Evolutionary conservation across 2,113 vertebrate species (phyloP), one percentile per base, ranked within the genome.

Genomic region (Grammomys surdaster): DNA sequence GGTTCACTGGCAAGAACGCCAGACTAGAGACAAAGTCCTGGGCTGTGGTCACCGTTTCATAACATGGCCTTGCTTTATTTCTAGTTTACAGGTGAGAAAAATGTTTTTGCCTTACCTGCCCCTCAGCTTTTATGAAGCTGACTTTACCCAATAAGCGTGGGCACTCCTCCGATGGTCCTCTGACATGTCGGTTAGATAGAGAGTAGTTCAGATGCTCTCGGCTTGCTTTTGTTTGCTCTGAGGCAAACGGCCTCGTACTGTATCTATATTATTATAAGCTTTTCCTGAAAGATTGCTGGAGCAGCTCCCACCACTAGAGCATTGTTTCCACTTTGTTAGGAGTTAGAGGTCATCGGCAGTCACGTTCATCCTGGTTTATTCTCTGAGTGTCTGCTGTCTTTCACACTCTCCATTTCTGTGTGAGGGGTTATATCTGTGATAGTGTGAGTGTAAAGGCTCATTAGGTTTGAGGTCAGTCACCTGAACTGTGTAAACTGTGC

Each of bases 61-160:
- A 51, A 60, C 80, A 31, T 48, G 60, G 51, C 72, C 43, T 69
- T 86, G 46, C 84, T 89, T 93, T 58, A 73, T 12, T 17, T 77
- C 36, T 36, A 54, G 56, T 81, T 31, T 70, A 54, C 58, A 80
- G 11, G 31, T 70, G 65, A 88, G 78, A 91, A 92, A 94, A 89
- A 19, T 56, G 36, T 65, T 70, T 93, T 73, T 92, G 43, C 60
- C 48, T 60, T 54, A 14, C 28, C 26, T 43, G 20, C 78, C 28
- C 86, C 51, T 69, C 51, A 58, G 90, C 17, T 86, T 89, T 86
- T 80, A n/a, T 92, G 67, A 75, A 81, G 36, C 84, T 67, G 70
- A 87, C 73, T 56, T 26, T 14, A 93, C 65, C 28, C 60, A 76
- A 3, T n/a, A 67, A 40, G 14, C 17, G 11, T 92, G 51, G 31